Percentiles rank a stretch among this genome's conserved stretches.
phyloP scores from a whole-genome alignment of 2,888 invertebrate genomes.

The Oxycera nigricornis region DNA sequence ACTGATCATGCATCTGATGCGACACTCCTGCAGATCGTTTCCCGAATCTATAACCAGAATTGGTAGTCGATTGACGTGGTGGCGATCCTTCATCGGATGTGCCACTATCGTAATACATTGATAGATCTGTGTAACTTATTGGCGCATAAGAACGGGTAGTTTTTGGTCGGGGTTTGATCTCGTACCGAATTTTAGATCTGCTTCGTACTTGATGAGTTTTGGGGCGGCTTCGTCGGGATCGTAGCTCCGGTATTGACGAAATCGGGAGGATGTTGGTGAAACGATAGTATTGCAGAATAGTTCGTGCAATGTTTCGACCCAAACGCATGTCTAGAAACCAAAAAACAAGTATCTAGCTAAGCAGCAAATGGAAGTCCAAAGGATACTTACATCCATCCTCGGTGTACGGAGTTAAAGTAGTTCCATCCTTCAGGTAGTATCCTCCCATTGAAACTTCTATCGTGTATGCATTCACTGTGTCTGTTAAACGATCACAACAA shows the following conservation, averaged over 20 bases:
- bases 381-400: constrained; percentile 96
- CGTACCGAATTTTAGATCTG: constrained; percentile 59
- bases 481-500: constrained; percentile 76
- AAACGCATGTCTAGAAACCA: constrained; percentile 73
- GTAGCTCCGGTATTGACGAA: constrained; percentile 60
- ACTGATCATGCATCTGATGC: constrained; percentile 56
- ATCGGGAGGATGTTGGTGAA: constrained; percentile 72
- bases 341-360: neutral
- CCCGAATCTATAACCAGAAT: constrained; percentile 55
- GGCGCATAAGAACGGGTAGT: constrained; percentile 64
- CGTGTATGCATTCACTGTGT: constrained; percentile 86
- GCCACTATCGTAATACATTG: constrained; percentile 65
- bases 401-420: constrained; percentile 82
- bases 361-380: neutral
- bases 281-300: constrained; percentile 82
- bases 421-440: constrained; percentile 74
- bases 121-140: constrained; percentile 65
- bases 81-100: constrained; percentile 64
- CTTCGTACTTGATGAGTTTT: constrained; percentile 59
- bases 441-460: constrained; percentile 91
- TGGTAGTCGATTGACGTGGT: constrained; percentile 51
- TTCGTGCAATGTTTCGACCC: constrained; percentile 77
- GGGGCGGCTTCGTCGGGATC: constrained; percentile 57
- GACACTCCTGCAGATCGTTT: constrained; percentile 47
- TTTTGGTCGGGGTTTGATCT: constrained; percentile 61